Evolutionary conservation across 2,797 vertebrate genomes (phyloP).

Genomic region (Esox lucius): DNA sequence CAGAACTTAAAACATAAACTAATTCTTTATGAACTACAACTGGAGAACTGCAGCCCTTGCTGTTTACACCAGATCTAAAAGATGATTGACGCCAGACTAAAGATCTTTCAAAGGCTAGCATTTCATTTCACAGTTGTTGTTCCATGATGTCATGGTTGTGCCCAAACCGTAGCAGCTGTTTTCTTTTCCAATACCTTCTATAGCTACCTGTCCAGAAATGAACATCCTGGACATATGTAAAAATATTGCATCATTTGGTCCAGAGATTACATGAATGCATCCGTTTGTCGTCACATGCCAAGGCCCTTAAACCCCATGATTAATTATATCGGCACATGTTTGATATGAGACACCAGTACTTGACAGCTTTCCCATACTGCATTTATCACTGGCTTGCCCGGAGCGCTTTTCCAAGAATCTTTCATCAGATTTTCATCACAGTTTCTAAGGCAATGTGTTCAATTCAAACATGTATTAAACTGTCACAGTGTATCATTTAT

Average conservation of each 20-base stretch:
- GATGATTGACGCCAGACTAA: background rate
- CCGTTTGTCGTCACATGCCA: background rate
- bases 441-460: background rate
- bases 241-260: background rate
- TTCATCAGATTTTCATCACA: background rate
- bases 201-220: background rate
- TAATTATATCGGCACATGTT: background rate
- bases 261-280: background rate
- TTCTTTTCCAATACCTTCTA: background rate
- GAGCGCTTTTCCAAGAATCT: background rate
- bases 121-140: background rate
- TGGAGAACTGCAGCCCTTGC: background rate
- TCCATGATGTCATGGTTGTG: background rate
- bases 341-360: background rate
- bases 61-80: background rate
- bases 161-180: background rate
- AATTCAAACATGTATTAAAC: background rate
- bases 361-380: background rate
- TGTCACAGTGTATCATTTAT: background rate
- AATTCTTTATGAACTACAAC: background rate
- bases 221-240: background rate
- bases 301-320: background rate
- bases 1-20: background rate
- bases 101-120: background rate
- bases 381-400: background rate